Evolutionary conservation across 1,140 invertebrate genomes (phyloP).

Genomic region (Meloidogyne floridensis): DNA sequence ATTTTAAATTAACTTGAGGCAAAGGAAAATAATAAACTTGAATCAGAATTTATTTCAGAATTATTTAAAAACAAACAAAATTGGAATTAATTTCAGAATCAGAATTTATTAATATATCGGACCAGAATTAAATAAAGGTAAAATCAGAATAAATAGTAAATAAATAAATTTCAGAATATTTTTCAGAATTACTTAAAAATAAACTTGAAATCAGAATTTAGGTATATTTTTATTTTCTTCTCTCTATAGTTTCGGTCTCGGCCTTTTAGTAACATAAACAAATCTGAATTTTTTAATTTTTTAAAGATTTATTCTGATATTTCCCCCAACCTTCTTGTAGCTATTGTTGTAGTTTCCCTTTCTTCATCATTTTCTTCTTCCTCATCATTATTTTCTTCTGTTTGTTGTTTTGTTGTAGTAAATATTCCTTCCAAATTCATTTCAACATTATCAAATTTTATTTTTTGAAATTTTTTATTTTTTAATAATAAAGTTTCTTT

Average conservation of each 20-base stretch:
- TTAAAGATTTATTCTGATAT: neutral
- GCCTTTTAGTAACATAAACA: neutral
- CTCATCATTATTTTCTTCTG: neutral
- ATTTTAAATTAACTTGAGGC: neutral
- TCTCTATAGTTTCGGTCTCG: neutral
- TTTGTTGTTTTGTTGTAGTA: neutral
- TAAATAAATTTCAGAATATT: no score
- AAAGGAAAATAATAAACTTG: no score
- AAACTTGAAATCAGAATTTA: no score
- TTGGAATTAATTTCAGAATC: no score
- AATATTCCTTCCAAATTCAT: neutral
- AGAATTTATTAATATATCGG: no score
- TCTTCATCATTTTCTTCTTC: neutral
- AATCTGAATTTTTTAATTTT: neutral
- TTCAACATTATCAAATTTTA: slow-evolving; percentile 7
- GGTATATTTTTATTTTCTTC: no score
- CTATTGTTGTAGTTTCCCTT: neutral
- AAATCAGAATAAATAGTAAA: no score
- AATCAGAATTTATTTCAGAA: no score
- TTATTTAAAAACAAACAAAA: no score
- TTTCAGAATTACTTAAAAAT: no score
- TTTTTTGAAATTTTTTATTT: neutral
- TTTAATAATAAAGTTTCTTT: neutral
- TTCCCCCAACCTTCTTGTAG: no score
- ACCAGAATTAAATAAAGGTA: no score